phyloP scores from a whole-genome alignment of 2,888 invertebrate species.

The Luperina nickerlii region DNA sequence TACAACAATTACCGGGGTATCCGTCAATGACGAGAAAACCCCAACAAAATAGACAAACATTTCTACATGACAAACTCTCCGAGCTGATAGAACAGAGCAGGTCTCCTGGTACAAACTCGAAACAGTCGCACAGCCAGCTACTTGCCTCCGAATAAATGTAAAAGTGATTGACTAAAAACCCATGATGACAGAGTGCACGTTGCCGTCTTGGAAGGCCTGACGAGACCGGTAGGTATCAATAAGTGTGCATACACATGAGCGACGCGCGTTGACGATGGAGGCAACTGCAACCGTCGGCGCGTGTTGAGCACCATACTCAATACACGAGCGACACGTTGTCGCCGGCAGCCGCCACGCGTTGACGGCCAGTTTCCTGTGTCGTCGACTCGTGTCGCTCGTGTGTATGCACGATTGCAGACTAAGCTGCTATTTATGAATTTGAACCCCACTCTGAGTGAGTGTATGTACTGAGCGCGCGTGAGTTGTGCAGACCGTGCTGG shows the following conservation, averaged over 20 bases:
- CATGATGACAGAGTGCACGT: background rate
- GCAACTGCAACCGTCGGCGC: background rate
- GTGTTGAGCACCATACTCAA: background rate
- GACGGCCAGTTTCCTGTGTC: background rate
- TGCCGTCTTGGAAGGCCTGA: background rate
- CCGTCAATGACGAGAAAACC: no score
- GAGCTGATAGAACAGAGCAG: no score
- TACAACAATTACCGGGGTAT: no score
- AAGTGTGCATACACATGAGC: background rate
- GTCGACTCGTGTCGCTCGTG: no score
- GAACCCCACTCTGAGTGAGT: background rate
- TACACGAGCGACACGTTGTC: background rate
- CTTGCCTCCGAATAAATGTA: background rate
- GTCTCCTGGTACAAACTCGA: no score
- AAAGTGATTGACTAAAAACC: background rate
- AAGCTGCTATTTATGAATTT: background rate
- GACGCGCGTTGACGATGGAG: background rate
- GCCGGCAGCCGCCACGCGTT: background rate
- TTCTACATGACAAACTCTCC: background rate
- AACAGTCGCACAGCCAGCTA: no score
- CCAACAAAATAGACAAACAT: background rate
- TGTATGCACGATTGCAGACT: no score
- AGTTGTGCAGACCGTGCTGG: constrained; percentile 71
- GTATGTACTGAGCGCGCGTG: background rate
- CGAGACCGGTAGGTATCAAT: no score